Evolutionary conservation across 2,888 invertebrate genomes (phyloP).

Genomic region (Sepioteuthis lessoniana): DNA sequence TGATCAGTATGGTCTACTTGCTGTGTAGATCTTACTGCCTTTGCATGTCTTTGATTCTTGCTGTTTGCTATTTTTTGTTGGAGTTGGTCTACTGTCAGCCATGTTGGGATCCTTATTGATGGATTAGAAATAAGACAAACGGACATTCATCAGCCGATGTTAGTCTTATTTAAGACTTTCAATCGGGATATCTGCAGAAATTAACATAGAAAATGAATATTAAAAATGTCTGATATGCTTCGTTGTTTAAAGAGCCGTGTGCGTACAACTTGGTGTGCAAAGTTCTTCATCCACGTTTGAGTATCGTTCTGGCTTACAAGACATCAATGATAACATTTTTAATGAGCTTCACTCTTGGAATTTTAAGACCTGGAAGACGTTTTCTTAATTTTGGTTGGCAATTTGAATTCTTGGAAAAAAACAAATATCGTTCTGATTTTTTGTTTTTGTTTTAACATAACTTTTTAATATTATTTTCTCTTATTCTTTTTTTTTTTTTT

Average conservation of each 20-base stretch:
- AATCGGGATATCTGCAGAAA: not conserved
- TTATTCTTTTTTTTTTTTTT: not conserved
- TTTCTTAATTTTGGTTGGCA: not conserved
- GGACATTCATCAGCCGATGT: not conserved
- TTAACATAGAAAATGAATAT: not conserved
- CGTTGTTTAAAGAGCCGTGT: not conserved
- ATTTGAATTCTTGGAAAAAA: not conserved
- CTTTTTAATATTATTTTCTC: not conserved
- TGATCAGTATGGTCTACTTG: not conserved
- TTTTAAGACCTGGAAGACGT: not conserved
- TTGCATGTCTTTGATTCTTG: constrained; percentile 25
- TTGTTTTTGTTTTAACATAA: not conserved
- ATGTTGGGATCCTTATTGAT: constrained; percentile 41
- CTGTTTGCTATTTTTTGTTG: constrained; percentile 39
- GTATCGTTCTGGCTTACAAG: not conserved
- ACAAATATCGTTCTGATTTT: too few species aligned
- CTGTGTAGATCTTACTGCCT: not conserved
- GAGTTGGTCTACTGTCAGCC: constrained; percentile 36
- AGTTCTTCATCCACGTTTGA: not conserved
- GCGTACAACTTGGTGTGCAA: not conserved
- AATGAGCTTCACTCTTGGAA: not conserved
- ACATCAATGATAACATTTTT: not conserved
- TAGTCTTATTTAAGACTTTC: not conserved
- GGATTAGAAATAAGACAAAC: not conserved
- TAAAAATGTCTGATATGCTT: not conserved